phyloP scores from a whole-genome alignment of 2,113 vertebrate species.

The Taurulus bubalis region DNA sequence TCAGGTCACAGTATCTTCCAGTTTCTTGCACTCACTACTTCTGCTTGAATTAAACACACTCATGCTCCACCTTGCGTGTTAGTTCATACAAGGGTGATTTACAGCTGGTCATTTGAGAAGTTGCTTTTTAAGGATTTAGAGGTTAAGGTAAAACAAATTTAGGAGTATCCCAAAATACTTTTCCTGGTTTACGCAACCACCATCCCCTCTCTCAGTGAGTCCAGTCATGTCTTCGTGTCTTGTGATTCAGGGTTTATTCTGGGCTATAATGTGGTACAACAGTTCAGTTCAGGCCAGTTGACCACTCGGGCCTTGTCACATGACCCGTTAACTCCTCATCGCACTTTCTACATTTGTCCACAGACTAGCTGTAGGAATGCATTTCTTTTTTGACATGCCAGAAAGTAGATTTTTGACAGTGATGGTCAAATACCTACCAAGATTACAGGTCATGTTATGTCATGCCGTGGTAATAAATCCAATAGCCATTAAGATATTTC shows the following conservation, averaged over 20 bases:
- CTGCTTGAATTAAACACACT: conserved; percentile 1
- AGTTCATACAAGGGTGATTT: conserved; percentile 15
- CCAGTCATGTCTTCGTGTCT: neutral
- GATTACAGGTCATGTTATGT: neutral
- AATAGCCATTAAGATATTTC: neutral
- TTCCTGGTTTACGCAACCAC: conserved; percentile 31
- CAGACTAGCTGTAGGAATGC: too few species aligned
- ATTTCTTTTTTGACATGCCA: neutral
- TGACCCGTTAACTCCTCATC: neutral
- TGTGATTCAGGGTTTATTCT: conserved; percentile 6
- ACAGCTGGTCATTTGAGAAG: conserved; percentile 31
- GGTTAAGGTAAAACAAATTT: conserved; percentile 18
- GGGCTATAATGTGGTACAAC: neutral
- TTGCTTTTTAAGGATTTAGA: conserved; percentile 55
- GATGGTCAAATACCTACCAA: neutral
- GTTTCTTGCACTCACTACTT: neutral
- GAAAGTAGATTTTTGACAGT: neutral
- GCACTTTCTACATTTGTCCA: neutral
- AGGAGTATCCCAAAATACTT: conserved; percentile 58
- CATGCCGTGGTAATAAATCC: neutral
- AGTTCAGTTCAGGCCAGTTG: neutral
- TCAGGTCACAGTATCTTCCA: conserved; percentile 19
- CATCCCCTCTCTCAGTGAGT: neutral
- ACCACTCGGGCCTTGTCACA: conserved; percentile 7
- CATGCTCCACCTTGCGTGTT: conserved; percentile 1